These are phyloP conservation scores for Cataglyphis cursor DNA, from an alignment of 2,888 invertebrate genomes.

Conservation along the genomic window DNA sequence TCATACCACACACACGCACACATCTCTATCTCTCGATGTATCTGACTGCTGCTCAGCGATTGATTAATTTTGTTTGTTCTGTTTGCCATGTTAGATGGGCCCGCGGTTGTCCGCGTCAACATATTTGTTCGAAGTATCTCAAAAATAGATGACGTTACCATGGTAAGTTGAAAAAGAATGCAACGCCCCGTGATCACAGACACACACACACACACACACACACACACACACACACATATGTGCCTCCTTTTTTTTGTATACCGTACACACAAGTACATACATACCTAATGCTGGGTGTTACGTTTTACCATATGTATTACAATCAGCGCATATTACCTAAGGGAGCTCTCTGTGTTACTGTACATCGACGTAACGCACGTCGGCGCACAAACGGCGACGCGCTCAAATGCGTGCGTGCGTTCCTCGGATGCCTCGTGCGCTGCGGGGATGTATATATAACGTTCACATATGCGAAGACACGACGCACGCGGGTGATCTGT, in stretches of 20 bases:
- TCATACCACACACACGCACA: conserved; percentile 60
- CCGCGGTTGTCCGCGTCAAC: conserved; percentile 98
- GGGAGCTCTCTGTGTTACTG: neutral
- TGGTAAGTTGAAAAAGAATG: conserved; percentile 93
- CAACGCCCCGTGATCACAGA: conserved; percentile 79
- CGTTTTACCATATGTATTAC: conserved; percentile 24
- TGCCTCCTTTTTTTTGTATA: conserved; percentile 26
- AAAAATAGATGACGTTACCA: conserved; percentile 99
- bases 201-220: conserved; percentile 79
- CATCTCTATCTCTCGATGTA: conserved; percentile 66
- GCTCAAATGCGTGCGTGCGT: conserved; percentile 1
- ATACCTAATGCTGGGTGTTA: conserved; percentile 42
- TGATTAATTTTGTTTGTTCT: conserved; percentile 86
- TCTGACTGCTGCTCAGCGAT: conserved; percentile 73
- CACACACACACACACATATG: conserved; percentile 51
- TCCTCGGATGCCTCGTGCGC: conserved; percentile 36
- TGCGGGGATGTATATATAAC: conserved; percentile 48
- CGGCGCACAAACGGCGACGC: conserved; percentile 1
- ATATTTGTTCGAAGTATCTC: conserved; percentile 99
- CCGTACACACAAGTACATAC: conserved; percentile 37
- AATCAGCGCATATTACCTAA: conserved; percentile 15
- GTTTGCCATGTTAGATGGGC: conserved; percentile 92
- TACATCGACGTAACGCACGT: conserved; percentile 48
- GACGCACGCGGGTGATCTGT: conserved; percentile 26
- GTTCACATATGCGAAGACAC: conserved; percentile 12